Conservation (phyloP, 2,888 invertebrate genomes). For the Tortrix viridana region DNA sequence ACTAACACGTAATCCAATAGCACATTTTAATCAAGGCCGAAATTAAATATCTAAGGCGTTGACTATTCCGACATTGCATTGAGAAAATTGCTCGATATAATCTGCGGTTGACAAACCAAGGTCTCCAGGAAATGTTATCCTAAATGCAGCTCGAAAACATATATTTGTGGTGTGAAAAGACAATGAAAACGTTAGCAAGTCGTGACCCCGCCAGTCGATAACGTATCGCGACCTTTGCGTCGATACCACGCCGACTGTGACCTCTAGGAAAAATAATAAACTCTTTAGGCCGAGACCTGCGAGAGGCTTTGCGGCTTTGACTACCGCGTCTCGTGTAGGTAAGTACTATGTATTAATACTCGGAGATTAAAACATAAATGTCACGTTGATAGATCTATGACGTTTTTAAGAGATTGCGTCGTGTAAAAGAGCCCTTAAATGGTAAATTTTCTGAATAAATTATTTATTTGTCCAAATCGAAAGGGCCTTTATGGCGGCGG, state of each 20-base stretch:
- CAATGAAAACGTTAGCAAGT: constrained; percentile 32
- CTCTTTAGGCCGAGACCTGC: not conserved
- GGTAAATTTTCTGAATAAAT: no score
- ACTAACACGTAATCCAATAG: constrained; percentile 1
- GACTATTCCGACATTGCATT: not conserved
- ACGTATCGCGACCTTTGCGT: constrained; percentile 37
- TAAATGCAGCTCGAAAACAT: not conserved
- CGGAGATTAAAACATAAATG: no score
- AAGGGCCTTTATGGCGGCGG: no score
- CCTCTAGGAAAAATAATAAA: constrained; percentile 14
- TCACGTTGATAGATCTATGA: no score
- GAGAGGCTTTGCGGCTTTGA: not conserved
- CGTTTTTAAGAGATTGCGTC: no score
- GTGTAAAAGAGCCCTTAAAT: no score
- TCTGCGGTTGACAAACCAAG: not conserved
- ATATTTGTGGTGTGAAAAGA: constrained; percentile 17
- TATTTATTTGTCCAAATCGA: no score
- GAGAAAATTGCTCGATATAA: no score
- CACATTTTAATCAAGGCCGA: constrained; percentile 4
- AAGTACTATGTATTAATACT: no score
- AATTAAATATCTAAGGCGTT: constrained; percentile 6
- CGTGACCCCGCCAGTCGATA: constrained; percentile 34
- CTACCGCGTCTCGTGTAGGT: no score
- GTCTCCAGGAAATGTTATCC: not conserved
- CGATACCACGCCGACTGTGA: constrained; percentile 18